Evolutionary conservation across 2,888 invertebrate genomes (phyloP).

Genomic region (Chaitophorus viminalis): DNA sequence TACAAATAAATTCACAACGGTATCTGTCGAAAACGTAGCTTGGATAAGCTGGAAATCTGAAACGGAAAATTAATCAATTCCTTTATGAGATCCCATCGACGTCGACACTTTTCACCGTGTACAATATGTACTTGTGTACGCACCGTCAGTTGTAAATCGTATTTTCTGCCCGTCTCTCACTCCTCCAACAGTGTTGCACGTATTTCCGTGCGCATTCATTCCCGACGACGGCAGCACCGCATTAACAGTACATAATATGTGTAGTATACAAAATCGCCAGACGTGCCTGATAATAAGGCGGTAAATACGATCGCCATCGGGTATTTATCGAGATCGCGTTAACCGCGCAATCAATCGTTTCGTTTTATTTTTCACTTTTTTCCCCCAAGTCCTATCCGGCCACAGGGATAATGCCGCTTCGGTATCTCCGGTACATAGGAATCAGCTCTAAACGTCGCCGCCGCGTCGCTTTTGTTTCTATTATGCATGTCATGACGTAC

Average conservation of each 20-base stretch:
- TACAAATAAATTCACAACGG: no score
- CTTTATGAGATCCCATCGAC: no score
- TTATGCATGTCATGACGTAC: neutral
- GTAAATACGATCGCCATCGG: neutral
- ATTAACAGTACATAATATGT: no score
- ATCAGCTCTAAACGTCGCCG: no score
- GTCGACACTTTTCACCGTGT: no score
- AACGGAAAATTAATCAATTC: neutral
- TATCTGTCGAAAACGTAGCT: no score
- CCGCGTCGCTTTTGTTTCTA: slow-evolving; percentile 12
- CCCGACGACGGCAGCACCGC: neutral
- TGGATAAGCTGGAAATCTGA: no score
- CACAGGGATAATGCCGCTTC: neutral
- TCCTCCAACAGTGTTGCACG: neutral
- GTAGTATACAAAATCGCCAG: neutral
- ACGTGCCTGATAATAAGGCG: neutral
- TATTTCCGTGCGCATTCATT: neutral
- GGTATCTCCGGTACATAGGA: no score
- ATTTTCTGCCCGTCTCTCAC: neutral
- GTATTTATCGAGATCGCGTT: slow-evolving; percentile 16
- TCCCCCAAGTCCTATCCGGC: neutral
- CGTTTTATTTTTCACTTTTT: no score
- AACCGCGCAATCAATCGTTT: slow-evolving; percentile 39
- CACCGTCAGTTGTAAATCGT: neutral
- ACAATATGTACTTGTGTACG: no score